Percentiles rank a stretch among this genome's conserved stretches.
Conservation (phyloP, 2,113 vertebrate genomes). For the Corydoras sp. region DNA sequence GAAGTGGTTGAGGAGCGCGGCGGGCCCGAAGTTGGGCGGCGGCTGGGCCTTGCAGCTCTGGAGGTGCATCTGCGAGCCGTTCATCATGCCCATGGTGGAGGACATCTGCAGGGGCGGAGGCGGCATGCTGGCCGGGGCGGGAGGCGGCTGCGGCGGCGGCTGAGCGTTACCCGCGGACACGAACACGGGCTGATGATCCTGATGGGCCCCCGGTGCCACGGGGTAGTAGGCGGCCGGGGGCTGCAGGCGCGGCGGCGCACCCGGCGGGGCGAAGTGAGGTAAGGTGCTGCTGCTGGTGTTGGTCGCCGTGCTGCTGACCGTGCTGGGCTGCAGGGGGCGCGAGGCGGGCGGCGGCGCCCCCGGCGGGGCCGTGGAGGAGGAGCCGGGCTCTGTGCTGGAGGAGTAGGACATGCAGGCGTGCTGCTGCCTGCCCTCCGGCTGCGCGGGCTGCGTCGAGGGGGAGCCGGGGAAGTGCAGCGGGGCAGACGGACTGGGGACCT, state of each 20-base stretch:
- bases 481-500: constrained; percentile 59
- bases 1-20: constrained; percentile 92
- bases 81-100: constrained; percentile 88
- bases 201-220: constrained; percentile 74
- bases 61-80: constrained; percentile 92
- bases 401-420: constrained; percentile 68
- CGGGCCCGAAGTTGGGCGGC: constrained; percentile 83
- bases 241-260: constrained; percentile 83
- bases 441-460: constrained; percentile 32
- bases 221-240: constrained; percentile 88
- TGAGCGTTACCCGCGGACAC: constrained; percentile 72
- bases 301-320: constrained; percentile 69
- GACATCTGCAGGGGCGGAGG: constrained; percentile 80
- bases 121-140: constrained; percentile 60
- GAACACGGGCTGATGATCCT: constrained; percentile 87
- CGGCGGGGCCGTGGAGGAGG: constrained; percentile 59
- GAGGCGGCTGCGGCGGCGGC: constrained; percentile 59
- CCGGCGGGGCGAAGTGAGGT: constrained; percentile 84
- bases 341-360: constrained; percentile 62
- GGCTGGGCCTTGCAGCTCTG: constrained; percentile 83
- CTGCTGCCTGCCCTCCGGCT: constrained; percentile 66
- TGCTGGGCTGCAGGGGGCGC: constrained; percentile 69
- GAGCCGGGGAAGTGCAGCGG: constrained; percentile 54
- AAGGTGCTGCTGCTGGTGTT: constrained; percentile 81
- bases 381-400: constrained; percentile 75